Conservation (phyloP, 2,797 vertebrate genomes). For the Streptopelia turtur region DNA sequence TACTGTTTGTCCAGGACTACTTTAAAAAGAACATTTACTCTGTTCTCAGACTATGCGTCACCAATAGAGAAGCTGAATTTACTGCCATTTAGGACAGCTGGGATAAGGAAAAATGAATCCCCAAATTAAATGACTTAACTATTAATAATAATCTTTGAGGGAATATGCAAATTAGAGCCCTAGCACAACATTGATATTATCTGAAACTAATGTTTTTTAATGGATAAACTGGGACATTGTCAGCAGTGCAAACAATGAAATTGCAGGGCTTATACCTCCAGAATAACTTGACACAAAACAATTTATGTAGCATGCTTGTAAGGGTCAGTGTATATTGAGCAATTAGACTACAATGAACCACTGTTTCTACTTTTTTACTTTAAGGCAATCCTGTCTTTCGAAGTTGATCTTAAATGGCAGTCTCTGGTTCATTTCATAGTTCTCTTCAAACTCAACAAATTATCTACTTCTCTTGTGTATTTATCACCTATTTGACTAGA, state of each 20-base stretch:
- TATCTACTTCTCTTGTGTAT: neutral
- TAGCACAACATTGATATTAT: neutral
- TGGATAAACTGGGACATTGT: neutral
- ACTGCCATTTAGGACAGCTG: neutral
- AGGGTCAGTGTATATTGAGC: neutral
- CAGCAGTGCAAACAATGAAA: neutral
- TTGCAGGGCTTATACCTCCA: neutral
- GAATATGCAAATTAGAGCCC: neutral
- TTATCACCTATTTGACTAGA: neutral
- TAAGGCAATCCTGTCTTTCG: neutral
- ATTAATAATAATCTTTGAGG: neutral
- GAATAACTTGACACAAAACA: neutral
- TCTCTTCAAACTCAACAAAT: neutral
- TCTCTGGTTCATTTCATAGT: neutral
- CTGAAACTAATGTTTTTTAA: neutral
- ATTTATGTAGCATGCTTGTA: neutral
- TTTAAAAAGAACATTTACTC: neutral
- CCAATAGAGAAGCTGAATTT: neutral
- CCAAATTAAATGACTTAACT: neutral
- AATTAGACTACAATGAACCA: neutral
- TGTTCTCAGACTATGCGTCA: neutral
- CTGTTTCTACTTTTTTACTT: neutral
- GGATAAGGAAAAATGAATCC: neutral
- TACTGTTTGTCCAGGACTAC: neutral
- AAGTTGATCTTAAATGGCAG: neutral